phyloP scores from a whole-genome alignment of 2,113 vertebrate genomes.

The Hyperoodon ampullatus region DNA sequence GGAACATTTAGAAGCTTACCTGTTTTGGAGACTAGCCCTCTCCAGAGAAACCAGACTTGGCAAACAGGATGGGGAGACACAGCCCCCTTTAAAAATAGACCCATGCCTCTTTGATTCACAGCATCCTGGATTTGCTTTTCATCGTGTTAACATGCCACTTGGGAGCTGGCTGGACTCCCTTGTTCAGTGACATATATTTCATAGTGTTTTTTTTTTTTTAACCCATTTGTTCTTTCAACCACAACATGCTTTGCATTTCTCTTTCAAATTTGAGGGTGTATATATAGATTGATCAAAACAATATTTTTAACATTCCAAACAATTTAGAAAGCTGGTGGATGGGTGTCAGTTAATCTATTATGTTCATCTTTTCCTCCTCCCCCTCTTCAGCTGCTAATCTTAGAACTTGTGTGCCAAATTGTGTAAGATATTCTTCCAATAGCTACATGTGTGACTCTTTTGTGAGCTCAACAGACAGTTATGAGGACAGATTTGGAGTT shows the following conservation, averaged over 20 bases:
- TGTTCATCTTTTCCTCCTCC: conserved; percentile 83
- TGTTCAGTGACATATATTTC: conserved; percentile 87
- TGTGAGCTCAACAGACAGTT: conserved; percentile 87
- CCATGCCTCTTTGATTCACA: conserved; percentile 82
- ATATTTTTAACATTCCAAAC: conserved; percentile 87
- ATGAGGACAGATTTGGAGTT: conserved; percentile 90
- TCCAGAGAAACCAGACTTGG: conserved; percentile 73
- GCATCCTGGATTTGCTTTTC: conserved; percentile 85
- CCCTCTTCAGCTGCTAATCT: conserved; percentile 90
- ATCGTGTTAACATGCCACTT: conserved; percentile 88
- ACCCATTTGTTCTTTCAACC: conserved; percentile 86
- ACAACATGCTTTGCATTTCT: conserved; percentile 84
- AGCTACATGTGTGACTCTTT: conserved; percentile 90
- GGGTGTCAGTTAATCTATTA: conserved; percentile 83
- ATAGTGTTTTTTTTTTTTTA: conserved; percentile 71
- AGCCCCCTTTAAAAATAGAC: conserved; percentile 84
- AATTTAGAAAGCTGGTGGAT: conserved; percentile 83
- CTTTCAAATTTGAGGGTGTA: conserved; percentile 82
- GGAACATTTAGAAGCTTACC: conserved; percentile 77
- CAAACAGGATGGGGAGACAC: conserved; percentile 80
- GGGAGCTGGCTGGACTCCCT: conserved; percentile 89
- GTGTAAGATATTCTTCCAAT: conserved; percentile 89
- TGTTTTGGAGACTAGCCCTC: conserved; percentile 71
- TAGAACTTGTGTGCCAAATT: conserved; percentile 89
- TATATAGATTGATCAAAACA: conserved; percentile 85